Evolutionary conservation across 2,797 vertebrate species (phyloP), one percentile per base, ranked within the genome.

Genomic region (Ateles fusciceps): DNA sequence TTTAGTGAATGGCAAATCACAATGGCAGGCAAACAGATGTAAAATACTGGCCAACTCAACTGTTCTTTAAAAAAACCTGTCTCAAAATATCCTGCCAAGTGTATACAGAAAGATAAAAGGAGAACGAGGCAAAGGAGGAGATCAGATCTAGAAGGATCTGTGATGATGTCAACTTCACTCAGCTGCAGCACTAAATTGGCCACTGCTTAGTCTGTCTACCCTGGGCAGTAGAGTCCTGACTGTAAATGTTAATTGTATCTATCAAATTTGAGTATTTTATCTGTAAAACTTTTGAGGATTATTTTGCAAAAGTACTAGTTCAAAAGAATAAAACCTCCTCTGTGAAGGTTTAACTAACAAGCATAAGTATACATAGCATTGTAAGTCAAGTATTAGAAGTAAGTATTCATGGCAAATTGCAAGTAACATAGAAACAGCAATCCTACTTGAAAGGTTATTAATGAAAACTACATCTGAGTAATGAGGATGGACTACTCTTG

Each of bases 111-210:
- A 21, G 33, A 68, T 55, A 24, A 84, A 44, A 68, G 44, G 74
- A 94, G 22, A 96, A 80, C 33, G 78, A 92, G 28, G 8, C 42
- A 85, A 39, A 91, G 39, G 17, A 95, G 86, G 76, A 92, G 59
- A 85, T 57, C 24, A 81, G 83, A 48, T 72, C 50, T 13, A 75
- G 42, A 59, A 76, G 80, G 61, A 71, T 72, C 72, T 42, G 33
- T 76, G 61, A 80, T 55, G 75, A 50, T 13, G 22, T 85, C 48
- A 44, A 1, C 24, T 72, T 48, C 33, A 48, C 55, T 88, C 26
- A 88, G n/a, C 72, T 55, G 9, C 9, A 87, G 75, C 72, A 72
- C 44, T 50, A 30, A 17, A 55, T 4, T 26, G 85, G 44, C 19
- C 46, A 48, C 36, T 68, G 46, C 26, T 91, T 48, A 57, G 21